Evolutionary conservation across 2,797 vertebrate species (phyloP).

Genomic region (Diplodus puntazzo): DNA sequence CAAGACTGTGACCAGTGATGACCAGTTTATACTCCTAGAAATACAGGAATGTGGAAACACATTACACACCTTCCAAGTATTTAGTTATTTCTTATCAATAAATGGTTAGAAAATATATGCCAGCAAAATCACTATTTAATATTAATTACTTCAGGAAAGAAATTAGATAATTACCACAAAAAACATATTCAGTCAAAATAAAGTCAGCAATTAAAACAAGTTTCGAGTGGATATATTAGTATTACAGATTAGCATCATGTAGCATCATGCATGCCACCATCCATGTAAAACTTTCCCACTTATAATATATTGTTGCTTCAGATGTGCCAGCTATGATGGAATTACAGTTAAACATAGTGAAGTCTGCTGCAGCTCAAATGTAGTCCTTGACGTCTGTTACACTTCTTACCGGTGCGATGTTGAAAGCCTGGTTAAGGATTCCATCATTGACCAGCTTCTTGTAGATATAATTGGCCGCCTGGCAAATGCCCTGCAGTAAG

Average conservation of each 20-base stretch:
- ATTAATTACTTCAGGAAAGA: neutral
- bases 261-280: neutral
- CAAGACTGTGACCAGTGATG: constrained; percentile 95
- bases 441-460: constrained; percentile 91
- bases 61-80: neutral
- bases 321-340: neutral
- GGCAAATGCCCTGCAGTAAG: constrained; percentile 90
- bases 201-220: neutral
- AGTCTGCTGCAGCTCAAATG: neutral
- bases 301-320: neutral
- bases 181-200: neutral
- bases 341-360: neutral
- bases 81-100: neutral
- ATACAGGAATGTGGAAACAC: constrained; percentile 30
- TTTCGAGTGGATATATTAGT: neutral
- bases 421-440: constrained; percentile 96
- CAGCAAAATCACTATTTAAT: neutral
- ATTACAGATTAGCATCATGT: neutral
- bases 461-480: constrained; percentile 93
- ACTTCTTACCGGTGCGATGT: constrained; percentile 91
- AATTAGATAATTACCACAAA: neutral
- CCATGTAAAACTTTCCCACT: neutral
- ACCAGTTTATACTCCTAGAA: constrained; percentile 94
- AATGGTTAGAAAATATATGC: neutral
- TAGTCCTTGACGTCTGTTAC: too few relatives aligned